Base-by-base conservation (phyloP, 2,797 vertebrate genomes). In the Myotis myotis region DNA sequence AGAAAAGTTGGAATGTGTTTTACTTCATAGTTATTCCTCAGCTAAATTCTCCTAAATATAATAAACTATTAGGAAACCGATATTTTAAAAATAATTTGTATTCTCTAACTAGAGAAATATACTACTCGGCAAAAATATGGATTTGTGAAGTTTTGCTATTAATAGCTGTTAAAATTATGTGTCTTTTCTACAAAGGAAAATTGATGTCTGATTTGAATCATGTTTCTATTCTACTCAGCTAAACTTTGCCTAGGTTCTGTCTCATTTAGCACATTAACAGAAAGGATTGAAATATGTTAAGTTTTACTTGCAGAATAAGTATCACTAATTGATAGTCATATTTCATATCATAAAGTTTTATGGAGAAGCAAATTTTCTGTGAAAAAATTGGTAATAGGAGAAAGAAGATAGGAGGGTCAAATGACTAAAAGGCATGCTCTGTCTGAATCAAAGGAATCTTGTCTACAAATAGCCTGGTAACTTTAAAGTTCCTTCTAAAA, bases 131-230 rank as follows among this genome's bases (percentile, higher is more conserved):
- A 94, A 93, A 92, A 87, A 78, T 83, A 88, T 55, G 44, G 44
- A 44, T 44, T 44, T 44, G 44, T 44, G 3, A 87, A 87, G n/a
- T 89, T 94, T 91, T 91, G 8, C 16, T 92, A 36, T 88, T 92
- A 90, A 22, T 92, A 84, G 22, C 60, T 87, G 28, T 81, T 71
- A 41, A 76, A 90, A 93, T 51, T 89, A 71, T n/a, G 71, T 88
- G 12, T 78, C 16, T 87, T 91, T 95, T 84, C 38, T 62, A 70
- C n/a, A 89, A 82, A 95, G 76, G 41, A 44, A 93, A 95, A 83
- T 66, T 72, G 36, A 76, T 87, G 8, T 71, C 19, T 93, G 12
- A 91, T 90, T 92, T 94, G 30, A 91, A 72, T 89, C 6, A 1
- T 71, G 4, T 87, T 83, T 89, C 66, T 83, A 9, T 74, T 91